Evolutionary conservation across 92 coral and sea anemone species (phyloP).

Genomic region (Meandrina meandrites): DNA sequence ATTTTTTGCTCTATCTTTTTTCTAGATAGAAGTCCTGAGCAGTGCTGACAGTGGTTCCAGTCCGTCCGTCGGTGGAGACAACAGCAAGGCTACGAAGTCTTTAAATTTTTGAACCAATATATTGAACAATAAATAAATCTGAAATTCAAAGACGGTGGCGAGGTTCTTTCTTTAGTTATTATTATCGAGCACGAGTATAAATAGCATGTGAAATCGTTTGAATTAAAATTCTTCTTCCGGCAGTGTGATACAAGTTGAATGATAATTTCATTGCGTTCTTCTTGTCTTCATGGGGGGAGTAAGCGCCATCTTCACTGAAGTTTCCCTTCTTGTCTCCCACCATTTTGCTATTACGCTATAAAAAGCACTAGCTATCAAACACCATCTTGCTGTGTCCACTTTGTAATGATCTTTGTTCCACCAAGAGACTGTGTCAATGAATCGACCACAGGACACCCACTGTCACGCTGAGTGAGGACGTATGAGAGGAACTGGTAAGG

Average conservation of each 20-base stretch:
- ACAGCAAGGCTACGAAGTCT: slow-evolving; percentile 3
- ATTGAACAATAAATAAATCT: not conserved
- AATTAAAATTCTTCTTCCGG: not conserved
- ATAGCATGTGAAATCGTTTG: not conserved
- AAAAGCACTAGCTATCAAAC: not conserved
- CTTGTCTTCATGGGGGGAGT: not conserved
- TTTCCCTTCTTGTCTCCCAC: not conserved
- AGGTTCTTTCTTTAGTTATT: not conserved
- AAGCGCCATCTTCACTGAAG: not conserved
- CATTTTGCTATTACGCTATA: not conserved
- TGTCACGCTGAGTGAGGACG: slow-evolving; percentile 11
- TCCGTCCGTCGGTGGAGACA: slow-evolving; percentile 3
- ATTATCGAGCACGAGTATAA: not conserved
- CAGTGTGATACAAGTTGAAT: not conserved
- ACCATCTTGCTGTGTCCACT: slow-evolving; percentile 5
- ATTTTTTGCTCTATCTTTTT: not conserved
- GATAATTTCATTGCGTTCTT: too few species aligned
- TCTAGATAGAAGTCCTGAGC: slow-evolving; percentile 48
- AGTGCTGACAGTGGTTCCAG: slow-evolving; percentile 38
- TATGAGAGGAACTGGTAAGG: slow-evolving; percentile 48
- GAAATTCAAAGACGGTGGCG: too few species aligned
- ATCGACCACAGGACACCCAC: slow-evolving; percentile 17
- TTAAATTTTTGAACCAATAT: slow-evolving; percentile 20
- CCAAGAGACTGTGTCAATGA: not conserved
- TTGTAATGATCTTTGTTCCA: slow-evolving; percentile 5